These are phyloP conservation scores for Microtus montanus DNA, from an alignment of 2,113 vertebrate genomes.

Conservation along the genomic window DNA sequence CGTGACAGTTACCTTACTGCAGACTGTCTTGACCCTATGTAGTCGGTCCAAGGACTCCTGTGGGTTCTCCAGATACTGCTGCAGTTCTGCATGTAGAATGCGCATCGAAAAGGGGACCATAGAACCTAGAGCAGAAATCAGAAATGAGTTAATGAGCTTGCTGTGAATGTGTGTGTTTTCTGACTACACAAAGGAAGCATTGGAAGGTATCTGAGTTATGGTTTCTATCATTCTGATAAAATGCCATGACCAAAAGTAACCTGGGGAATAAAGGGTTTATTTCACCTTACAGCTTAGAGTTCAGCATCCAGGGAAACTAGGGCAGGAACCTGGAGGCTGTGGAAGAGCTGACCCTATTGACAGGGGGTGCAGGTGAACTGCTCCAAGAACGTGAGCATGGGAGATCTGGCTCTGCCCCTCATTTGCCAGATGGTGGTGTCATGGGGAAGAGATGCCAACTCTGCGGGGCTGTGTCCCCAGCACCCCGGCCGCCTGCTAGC, in stretches of 20 bases:
- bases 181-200: fast-evolving
- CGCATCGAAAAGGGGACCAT: constrained; percentile 99
- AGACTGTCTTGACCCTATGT: constrained; percentile 93
- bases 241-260: background rate
- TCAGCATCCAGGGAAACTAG: background rate
- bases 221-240: background rate
- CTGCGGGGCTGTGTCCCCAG: too few species aligned
- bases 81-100: constrained; percentile 95
- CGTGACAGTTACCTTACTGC: constrained; percentile 87
- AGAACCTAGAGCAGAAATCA: constrained; percentile 88
- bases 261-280: background rate
- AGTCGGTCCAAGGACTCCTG: constrained; percentile 97
- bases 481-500: too few species aligned
- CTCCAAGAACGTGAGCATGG: background rate
- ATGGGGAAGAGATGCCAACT: too few species aligned
- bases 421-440: background rate
- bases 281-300: background rate
- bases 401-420: background rate
- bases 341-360: background rate
- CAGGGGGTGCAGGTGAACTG: background rate
- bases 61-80: constrained; percentile 94
- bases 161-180: fast-evolving
- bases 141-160: background rate
- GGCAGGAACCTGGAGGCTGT: background rate
- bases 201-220: background rate